These are phyloP conservation scores for Rhodeus uyekii DNA, from an alignment of 2,797 vertebrate species.

Conservation along the genomic window DNA sequence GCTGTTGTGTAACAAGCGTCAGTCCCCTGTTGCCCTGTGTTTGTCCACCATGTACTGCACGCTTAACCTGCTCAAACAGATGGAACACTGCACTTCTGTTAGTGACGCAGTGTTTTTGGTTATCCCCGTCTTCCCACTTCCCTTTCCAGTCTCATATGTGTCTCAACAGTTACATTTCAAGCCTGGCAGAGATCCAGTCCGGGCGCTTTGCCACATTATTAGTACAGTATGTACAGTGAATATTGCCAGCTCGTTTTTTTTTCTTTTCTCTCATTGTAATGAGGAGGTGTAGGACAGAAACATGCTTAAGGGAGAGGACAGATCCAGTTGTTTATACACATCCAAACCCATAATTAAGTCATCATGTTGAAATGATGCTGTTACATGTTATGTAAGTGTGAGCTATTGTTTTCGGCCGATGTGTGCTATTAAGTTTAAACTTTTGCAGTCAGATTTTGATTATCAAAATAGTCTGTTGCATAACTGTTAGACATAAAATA, in stretches of 20 bases:
- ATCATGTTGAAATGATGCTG: slow-evolving; percentile 33
- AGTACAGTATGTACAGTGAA: slow-evolving; percentile 89
- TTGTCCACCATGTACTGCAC: slow-evolving; percentile 9
- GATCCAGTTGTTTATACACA: slow-evolving; percentile 25
- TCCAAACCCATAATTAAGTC: slow-evolving; percentile 16
- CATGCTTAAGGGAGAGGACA: slow-evolving; percentile 8
- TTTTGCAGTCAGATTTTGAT: slow-evolving; percentile 16
- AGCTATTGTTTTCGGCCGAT: slow-evolving; percentile 4
- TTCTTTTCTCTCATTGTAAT: slow-evolving; percentile 56
- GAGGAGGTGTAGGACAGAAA: slow-evolving; percentile 26
- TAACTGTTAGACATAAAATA: slow-evolving; percentile 24
- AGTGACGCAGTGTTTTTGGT: slow-evolving; percentile 42
- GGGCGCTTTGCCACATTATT: slow-evolving; percentile 76
- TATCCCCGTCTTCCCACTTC: slow-evolving; percentile 35
- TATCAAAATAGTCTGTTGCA: slow-evolving; percentile 32
- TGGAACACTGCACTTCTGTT: slow-evolving; percentile 37
- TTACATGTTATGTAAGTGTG: slow-evolving; percentile 38
- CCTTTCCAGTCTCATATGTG: slow-evolving; percentile 63
- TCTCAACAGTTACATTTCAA: slow-evolving; percentile 72
- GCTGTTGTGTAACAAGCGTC: slow-evolving; percentile 12
- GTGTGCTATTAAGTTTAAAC: slow-evolving; percentile 25
- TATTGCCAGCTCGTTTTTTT: slow-evolving; percentile 75
- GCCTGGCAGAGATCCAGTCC: slow-evolving; percentile 74
- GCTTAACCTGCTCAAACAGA: slow-evolving; percentile 33
- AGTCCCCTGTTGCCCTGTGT: not conserved